Percentiles rank a stretch among this genome's conserved stretches.
Conservation (phyloP, 2,888 invertebrate species). For the Epirrhoe alternata region DNA sequence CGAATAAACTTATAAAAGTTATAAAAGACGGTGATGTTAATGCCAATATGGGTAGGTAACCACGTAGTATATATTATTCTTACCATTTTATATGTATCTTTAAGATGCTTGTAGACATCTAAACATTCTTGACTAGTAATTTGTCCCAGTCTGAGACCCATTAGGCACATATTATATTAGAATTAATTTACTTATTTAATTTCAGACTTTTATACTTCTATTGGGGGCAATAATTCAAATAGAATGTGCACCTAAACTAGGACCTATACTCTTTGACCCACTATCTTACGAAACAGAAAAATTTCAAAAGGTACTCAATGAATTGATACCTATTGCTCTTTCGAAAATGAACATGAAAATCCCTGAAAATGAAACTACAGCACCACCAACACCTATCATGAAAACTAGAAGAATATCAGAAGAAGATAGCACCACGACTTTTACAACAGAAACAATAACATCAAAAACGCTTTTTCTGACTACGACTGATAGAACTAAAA, state of each 20-base stretch:
- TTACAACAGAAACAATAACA: slow-evolving; percentile 1
- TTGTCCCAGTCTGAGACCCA: too few relatives aligned
- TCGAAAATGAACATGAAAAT: neutral
- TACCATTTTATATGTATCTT: neutral
- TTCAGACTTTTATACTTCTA: slow-evolving; percentile 20
- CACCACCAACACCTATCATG: neutral
- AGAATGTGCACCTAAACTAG: slow-evolving; percentile 59
- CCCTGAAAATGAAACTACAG: slow-evolving; percentile 10
- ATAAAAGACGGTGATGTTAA: slow-evolving; percentile 30
- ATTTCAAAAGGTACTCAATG: slow-evolving; percentile 20
- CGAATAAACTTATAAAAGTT: slow-evolving; percentile 15
- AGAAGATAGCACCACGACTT: neutral
- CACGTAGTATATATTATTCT: slow-evolving; percentile 1
- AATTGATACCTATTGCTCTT: neutral
- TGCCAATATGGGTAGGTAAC: slow-evolving; percentile 32
- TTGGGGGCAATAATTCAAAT: slow-evolving; percentile 13
- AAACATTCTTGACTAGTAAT: too few relatives aligned
- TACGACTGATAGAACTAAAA: neutral
- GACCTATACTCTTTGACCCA: slow-evolving; percentile 52
- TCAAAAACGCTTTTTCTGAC: neutral
- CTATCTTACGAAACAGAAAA: slow-evolving; percentile 49
- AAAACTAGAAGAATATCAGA: slow-evolving; percentile 1
- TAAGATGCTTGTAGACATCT: too few relatives aligned
- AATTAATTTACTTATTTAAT: slow-evolving; percentile 1
- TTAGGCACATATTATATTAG: too few relatives aligned